Conservation (phyloP, 2,113 vertebrate species). For the Struthio camelus region DNA sequence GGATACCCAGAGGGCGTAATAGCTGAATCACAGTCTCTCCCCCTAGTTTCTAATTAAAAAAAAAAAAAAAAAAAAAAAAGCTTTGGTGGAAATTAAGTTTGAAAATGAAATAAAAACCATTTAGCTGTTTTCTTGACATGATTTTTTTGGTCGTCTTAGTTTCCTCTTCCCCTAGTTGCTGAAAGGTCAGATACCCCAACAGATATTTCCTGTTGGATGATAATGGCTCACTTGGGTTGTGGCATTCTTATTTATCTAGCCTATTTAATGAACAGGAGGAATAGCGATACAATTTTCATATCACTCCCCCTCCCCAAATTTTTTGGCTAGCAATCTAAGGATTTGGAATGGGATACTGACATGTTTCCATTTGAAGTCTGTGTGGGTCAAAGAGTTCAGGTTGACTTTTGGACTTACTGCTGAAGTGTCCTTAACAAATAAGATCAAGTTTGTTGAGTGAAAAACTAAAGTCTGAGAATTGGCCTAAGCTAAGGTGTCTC, state of each 20-base stretch:
- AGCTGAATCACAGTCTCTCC: neutral
- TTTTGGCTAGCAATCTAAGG: neutral
- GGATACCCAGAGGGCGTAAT: neutral
- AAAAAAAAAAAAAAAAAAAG: neutral
- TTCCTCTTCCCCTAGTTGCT: neutral
- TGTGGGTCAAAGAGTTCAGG: neutral
- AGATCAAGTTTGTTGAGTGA: neutral
- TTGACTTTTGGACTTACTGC: neutral
- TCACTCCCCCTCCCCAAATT: neutral
- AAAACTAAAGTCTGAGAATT: neutral
- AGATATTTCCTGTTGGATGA: neutral
- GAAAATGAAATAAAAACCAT: neutral
- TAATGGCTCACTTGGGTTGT: neutral
- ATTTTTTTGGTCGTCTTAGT: neutral
- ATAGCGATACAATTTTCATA: neutral
- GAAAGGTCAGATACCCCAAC: neutral
- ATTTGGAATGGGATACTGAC: neutral
- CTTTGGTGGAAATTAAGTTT: neutral
- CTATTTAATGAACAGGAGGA: neutral
- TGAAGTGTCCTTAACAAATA: neutral
- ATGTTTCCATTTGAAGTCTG: neutral
- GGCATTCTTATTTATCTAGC: neutral
- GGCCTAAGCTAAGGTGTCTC: neutral
- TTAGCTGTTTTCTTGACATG: neutral
- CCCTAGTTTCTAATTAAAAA: neutral